Base-by-base conservation (phyloP, 2,888 invertebrate genomes). In the Aproaerema taeniolella region DNA sequence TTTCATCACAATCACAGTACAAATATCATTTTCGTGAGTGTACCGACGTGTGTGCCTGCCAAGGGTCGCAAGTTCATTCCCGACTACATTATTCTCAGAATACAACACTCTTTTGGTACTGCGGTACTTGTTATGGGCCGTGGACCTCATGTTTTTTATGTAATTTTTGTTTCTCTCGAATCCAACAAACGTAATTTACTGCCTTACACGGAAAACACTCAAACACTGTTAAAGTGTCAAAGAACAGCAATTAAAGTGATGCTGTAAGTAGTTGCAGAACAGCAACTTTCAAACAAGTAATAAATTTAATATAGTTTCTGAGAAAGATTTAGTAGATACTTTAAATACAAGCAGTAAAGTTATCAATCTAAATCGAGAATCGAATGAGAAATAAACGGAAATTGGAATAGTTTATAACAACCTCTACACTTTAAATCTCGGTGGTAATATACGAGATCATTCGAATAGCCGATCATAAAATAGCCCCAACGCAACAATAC, bases 11-110 rank as follows among this genome's bases (percentile, higher is more conserved):
- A 49, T 42, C 46, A 38, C 43, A 49, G 58, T 55, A 61, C 63
- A 66, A 65, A 67, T 70, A 66, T 69, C 59, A 51, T 61, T 64
- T 59, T 72, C 73, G 74, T 74, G 73, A 61, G 61, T 53, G 45
- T 35, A 41, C 39, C 49, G 50, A 58, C 60, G 58, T 61, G 61
- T 59, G 56, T 53, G 51, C 47, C 38, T 38, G 24, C 37, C 48
- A 42, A 45, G 57, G 73, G 74, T 73, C 73, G 61, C 43, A 48
- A 56, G 74, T 70, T 74, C 69, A 74, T 38, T 56, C 58, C 65
- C 47, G 55, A 43, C 44, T 44, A 47, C 53, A 53, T 52, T 41
- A 52, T 68, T 65, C 68, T 60, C 41, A 47, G 64, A 62, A 67
- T 52, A 42, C 40, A 43, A 59, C 47, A 50, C 55, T 54, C 43